Base-by-base conservation (phyloP, 1,140 invertebrate species). In the Bombus impatiens region DNA sequence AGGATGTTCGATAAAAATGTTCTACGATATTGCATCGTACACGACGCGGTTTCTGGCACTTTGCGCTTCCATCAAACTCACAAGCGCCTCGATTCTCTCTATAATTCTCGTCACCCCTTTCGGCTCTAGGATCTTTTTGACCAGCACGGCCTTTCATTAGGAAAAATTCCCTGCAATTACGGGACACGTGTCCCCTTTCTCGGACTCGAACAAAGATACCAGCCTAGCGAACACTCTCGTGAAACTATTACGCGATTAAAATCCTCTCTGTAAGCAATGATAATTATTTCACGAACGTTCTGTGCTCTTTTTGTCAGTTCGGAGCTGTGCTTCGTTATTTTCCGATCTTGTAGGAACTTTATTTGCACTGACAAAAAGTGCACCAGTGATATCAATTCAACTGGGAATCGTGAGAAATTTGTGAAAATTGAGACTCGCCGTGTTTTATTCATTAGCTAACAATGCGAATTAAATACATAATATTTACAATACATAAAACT, bases 91-190 rank as follows among this genome's bases (percentile, higher is more conserved):
- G 59, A 44, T 65, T 32, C 57, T 37, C 77, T 32, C 77, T 78
- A 44, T 78, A 65, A 78, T 78, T 65, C 28, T 4, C 37, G 77
- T 4, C 13, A 13, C 77, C 59, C 59, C 44, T 78, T 78, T 65
- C 59, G 59, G 44, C 74, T 32, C 22, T n/a, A 10, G 37, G 59
- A 78, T 78, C 77, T 78, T 78, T 78, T 78, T 62, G 53, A 78
- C n/a, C 12, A 18, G 37, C 40, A 40, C 9, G 37, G n/a, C 59
- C 77, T 78, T 78, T 78, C 59, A 78, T 78, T 44, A 65, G 35
- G 40, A 65, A 65, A 78, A 65, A 78, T 32, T 65, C 28, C 40
- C 59, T 78, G 77, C 59, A 78, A 78, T 78, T 78, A 78, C 10
- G 28, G n/a, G 8, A 44, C 37, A 42, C 74, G 74, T 47, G 74